These are phyloP conservation scores for Ceratoteleas bidentatus DNA, from an alignment of 1,140 invertebrate genomes.

Conservation along the genomic window DNA sequence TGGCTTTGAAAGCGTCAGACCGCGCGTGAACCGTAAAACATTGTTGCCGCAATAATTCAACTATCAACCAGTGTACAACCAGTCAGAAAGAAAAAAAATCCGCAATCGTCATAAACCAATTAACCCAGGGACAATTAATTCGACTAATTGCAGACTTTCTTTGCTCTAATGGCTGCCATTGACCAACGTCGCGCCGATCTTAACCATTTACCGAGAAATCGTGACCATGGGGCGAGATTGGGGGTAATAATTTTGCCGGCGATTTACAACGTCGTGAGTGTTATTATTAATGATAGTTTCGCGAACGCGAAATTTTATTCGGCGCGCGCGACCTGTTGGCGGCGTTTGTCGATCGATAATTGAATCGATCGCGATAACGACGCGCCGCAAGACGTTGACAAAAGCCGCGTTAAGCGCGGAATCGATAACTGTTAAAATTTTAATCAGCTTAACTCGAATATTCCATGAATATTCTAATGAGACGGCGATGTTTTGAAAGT, in stretches of 20 bases:
- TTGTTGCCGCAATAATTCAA: constrained; percentile 39
- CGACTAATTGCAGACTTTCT: constrained; percentile 32
- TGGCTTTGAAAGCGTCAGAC: constrained; percentile 5
- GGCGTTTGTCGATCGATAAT: too few relatives aligned
- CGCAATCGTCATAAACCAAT: constrained; percentile 40
- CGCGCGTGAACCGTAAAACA: constrained; percentile 24
- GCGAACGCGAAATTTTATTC: background rate
- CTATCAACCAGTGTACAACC: constrained; percentile 37
- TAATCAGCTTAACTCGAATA: constrained; percentile 58
- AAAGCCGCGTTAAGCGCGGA: constrained; percentile 21
- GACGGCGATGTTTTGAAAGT: constrained; percentile 53
- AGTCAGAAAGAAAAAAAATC: constrained; percentile 28
- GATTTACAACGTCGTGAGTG: constrained; percentile 19
- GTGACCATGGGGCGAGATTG: background rate
- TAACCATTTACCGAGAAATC: constrained; percentile 20
- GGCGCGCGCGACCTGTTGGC: too few relatives aligned
- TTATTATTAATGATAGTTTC: constrained; percentile 30
- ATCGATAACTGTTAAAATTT: constrained; percentile 56
- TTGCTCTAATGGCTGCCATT: constrained; percentile 29
- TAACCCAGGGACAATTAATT: constrained; percentile 43
- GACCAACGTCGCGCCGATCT: constrained; percentile 35
- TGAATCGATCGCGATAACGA: constrained; percentile 15
- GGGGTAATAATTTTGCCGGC: background rate
- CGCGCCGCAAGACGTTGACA: constrained; percentile 13
- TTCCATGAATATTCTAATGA: constrained; percentile 59